Base-by-base conservation (phyloP, 2,113 vertebrate genomes). In the Peromyscus leucopus region DNA sequence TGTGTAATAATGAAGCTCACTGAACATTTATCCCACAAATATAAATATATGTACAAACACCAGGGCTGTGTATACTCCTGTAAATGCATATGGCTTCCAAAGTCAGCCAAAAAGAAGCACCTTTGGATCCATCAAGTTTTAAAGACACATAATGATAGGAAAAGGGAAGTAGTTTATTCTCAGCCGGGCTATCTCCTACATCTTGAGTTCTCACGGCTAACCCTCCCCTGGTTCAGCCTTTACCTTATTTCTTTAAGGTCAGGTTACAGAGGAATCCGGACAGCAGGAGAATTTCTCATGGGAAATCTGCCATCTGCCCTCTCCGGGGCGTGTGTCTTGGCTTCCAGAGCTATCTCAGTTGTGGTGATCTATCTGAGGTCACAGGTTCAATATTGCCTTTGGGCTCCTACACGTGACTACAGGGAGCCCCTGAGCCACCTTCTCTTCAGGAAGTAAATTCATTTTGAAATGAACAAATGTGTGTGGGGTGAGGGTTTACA, bases 131-230 rank as follows among this genome's bases (percentile, higher is more conserved):
- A 59, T 96, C 33, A 86, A 95, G 51, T 84, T 84, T 91, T 89
- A 61, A 80, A 95, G 96, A 92, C 88, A 85, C 89, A 94, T 95
- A 82, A 90, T 0, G 91, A 95, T 48, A 94, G 67, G 36, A 67
- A 92, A 98, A 94, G 33, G 97, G 97, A 97, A 98, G 96, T 96
- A 7, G 46, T 89, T 95, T 97, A 17, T 57, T 61, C 92, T 89
- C 75, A 59, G 46, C 13, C 11, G n/a, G 59, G 59, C 75, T 95
- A 90, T 96, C 93, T 39, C 33, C 79, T 71, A 42, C 31, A 36
- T 71, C 21, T 74, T n/a, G 59, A 95, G 84, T 94, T 93, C 94
- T 89, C 57, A 69, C 36, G 75, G 86, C 96, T 97, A 96, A 95
- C 57, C 48, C 10, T 67, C 72, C 79, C 84, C 80, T 79, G 88